Base-by-base conservation (phyloP, 2,113 vertebrate species). In the Pollachius pollachius region DNA sequence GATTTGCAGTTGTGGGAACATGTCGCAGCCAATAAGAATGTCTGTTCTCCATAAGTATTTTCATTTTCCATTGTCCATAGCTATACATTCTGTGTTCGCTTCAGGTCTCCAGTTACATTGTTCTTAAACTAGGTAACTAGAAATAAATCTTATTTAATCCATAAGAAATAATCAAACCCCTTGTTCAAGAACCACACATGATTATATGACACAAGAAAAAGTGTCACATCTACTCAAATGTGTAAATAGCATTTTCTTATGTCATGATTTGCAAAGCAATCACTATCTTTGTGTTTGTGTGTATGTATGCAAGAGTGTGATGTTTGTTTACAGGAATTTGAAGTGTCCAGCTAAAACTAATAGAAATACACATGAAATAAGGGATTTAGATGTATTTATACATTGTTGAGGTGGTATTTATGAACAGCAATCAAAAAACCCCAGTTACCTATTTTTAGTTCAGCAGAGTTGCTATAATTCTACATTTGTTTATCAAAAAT, bases 381-480 rank as follows among this genome's bases (percentile, higher is more conserved):
- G 82, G 81, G 84, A 88, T 87, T 85, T 80, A 73, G 76, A 87
- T 85, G 84, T 92, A 91, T 93, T 92, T 92, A 91, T 92, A 85
- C 79, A 76, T 75, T 87, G 78, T 85, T 79, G 76, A 86, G 77
- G 76, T 84, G 84, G 75, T 89, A 90, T 92, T 92, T 91, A 92
- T 91, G 76, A 85, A 85, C 83, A 82, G 64, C 74, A 86, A 85
- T 84, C 30, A 0, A 80, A 77, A 71, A 64, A 76, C 71, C 81
- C 80, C 77, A 75, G 74, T 75, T 76, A 82, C 70, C 64, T 87
- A 74, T 83, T 87, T 89, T 83, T 70, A 81, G 70, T 84, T 79
- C 71, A 74, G 75, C 82, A 88, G 73, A 82, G 73, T 85, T 83
- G 84, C 79, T 86, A 85, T 88, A 75, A 84, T 81, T 78, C 84